A percentile compares a stretch with the other conserved stretches of the same genome.
phyloP scores from a whole-genome alignment of 1,140 invertebrate genomes.

The Trichoplusia ni region DNA sequence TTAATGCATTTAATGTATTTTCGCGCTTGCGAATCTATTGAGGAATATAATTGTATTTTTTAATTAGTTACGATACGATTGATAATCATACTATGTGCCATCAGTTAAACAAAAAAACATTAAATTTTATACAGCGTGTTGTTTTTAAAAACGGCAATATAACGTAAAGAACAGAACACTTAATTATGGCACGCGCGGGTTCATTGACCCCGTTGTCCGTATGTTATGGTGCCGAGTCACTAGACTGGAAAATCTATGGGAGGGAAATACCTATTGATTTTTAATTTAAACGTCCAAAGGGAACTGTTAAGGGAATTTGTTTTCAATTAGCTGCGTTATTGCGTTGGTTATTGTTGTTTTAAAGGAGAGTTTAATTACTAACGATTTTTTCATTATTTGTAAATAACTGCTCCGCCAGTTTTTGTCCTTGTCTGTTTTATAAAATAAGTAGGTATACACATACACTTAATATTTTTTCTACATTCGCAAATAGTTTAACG shows the following conservation, averaged over 20 bases:
- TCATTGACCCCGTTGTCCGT: conserved; percentile 38
- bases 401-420: no score
- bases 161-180: background rate
- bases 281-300: conserved; percentile 38
- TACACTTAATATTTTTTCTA: no score
- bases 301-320: background rate
- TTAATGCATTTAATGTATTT: no score
- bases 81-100: background rate
- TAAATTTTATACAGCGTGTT: background rate
- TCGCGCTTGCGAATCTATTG: no score
- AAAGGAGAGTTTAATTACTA: no score
- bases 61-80: no score
- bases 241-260: conserved; percentile 53
- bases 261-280: conserved; percentile 46
- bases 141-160: background rate
- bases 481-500: no score
- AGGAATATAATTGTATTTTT: no score
- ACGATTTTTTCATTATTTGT: no score
- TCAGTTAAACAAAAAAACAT: background rate
- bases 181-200: conserved; percentile 19
- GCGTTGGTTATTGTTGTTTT: no score
- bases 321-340: background rate
- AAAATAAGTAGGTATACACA: no score
- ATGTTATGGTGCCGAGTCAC: conserved; percentile 49
- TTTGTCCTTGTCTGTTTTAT: no score